Evolutionary conservation across 2,113 vertebrate genomes (phyloP), one percentile per base, ranked within the genome.

Genomic region (Indicator maculatus): DNA sequence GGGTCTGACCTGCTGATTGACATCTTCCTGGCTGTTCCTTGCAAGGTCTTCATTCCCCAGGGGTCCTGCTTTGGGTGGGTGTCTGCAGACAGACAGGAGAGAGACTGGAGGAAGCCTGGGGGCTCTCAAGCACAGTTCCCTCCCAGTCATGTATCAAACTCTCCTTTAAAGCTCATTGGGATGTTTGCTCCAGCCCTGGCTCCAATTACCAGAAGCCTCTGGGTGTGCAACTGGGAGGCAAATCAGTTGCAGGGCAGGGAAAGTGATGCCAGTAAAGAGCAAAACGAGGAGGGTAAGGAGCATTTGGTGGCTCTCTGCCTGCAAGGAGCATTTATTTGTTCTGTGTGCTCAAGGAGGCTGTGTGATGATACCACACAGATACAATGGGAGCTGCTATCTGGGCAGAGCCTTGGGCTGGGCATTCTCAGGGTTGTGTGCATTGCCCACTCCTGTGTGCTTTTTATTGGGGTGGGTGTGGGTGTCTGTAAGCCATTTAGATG

Each of bases 401-500:
- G 61, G 56, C 53, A 69, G 4, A 63, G 55, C 12, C 9, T 0
- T 24, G 11, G 17, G 9, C 33, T 12, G 31, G 63, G 16, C n/a
- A 6, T 14, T 63, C 59, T 44, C 50, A 2, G 60, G 38, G n/a
- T 36, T 41, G 41, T 2, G 1, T 83, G 66, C 78, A 53, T 36
- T 71, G 45, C 45, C 30, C 27, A 12, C 23, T 14, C 3, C n/a
- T 2, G 0, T 38, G 33, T 21, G 28, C 9, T 33, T 76, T 88
- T 91, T 81, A 76, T 30, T 66, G 53, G 33, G 11, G 58, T 71
- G 92, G 86, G 81, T 65, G 86, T 75, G 85, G 16, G 65, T 67
- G 67, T 11, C 63, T 3, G 0, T 36, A 28, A 53, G 44, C 31
- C 52, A 2, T 60, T 41, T 6, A 55, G 44, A 15, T 47, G n/a